Conservation (phyloP, 1,140 invertebrate genomes). For the Formica exsecta region DNA sequence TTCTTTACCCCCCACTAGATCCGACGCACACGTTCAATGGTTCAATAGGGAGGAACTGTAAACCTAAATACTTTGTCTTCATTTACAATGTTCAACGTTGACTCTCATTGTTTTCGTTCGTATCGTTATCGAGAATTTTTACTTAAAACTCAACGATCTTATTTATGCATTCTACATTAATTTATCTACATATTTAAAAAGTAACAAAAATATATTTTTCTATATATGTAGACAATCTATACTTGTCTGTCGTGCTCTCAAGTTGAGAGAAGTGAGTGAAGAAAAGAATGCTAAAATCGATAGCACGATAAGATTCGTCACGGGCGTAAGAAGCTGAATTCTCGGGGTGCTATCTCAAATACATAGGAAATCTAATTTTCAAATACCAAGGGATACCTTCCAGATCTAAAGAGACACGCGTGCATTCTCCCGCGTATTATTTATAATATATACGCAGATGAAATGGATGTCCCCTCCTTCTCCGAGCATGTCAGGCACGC, state of each 20-base stretch:
- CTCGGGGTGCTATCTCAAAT: conserved; percentile 63
- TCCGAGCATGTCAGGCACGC: conserved; percentile 83
- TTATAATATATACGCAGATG: conserved; percentile 79
- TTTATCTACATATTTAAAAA: neutral
- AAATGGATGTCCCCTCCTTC: conserved; percentile 80
- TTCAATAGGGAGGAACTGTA: conserved; percentile 50
- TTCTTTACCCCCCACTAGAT: conserved; percentile 38
- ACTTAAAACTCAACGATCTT: neutral
- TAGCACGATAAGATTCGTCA: neutral
- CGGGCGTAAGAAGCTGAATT: conserved; percentile 9
- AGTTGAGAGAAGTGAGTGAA: neutral
- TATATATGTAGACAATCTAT: neutral
- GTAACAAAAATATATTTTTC: neutral
- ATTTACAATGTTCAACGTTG: conserved; percentile 70
- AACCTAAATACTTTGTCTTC: conserved; percentile 71
- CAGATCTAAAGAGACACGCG: conserved; percentile 71
- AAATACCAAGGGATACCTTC: conserved; percentile 72
- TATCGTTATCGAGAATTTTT: conserved; percentile 49
- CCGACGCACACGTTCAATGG: conserved; percentile 53
- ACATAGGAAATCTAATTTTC: conserved; percentile 85
- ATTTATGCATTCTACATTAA: neutral
- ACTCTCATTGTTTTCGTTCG: conserved; percentile 57
- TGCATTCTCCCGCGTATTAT: conserved; percentile 83
- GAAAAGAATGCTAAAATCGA: conserved; percentile 9
- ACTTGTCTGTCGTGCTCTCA: neutral